Evolutionary conservation across 1,140 invertebrate genomes (phyloP).

Genomic region (Papilio polytes): DNA sequence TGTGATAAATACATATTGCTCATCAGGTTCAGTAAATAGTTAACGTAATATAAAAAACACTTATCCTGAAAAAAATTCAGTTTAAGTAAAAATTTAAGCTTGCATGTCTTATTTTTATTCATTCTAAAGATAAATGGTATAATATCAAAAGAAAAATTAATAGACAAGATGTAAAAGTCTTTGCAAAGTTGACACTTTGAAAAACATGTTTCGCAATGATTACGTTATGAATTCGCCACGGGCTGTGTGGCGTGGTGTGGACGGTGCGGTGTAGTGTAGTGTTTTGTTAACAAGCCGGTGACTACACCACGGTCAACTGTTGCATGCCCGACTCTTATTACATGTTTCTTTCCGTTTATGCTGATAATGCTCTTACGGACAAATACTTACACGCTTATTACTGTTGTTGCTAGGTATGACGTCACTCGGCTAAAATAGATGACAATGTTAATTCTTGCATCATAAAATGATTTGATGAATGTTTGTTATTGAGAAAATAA

Average conservation of each 20-base stretch:
- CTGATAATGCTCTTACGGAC: neutral
- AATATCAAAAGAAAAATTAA: neutral
- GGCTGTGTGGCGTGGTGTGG: neutral
- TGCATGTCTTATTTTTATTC: too few species aligned
- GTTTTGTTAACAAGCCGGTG: constrained; percentile 4
- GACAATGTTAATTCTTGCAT: neutral
- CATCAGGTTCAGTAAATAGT: neutral
- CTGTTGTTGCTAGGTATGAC: neutral
- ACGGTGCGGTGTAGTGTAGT: neutral
- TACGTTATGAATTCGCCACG: constrained; percentile 3
- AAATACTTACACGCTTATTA: neutral
- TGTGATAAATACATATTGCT: neutral
- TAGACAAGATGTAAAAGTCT: neutral
- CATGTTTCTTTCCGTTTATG: neutral
- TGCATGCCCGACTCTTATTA: neutral
- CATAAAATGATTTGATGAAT: neutral
- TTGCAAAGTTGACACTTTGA: neutral
- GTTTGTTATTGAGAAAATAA: neutral
- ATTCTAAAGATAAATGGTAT: neutral
- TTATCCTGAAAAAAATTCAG: neutral
- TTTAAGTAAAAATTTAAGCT: too few species aligned
- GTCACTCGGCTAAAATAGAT: neutral
- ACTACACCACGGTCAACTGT: constrained; percentile 14
- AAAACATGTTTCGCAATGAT: neutral
- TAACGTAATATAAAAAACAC: neutral